Conservation (phyloP, 2,888 invertebrate species). For the Hipparchia semele region DNA sequence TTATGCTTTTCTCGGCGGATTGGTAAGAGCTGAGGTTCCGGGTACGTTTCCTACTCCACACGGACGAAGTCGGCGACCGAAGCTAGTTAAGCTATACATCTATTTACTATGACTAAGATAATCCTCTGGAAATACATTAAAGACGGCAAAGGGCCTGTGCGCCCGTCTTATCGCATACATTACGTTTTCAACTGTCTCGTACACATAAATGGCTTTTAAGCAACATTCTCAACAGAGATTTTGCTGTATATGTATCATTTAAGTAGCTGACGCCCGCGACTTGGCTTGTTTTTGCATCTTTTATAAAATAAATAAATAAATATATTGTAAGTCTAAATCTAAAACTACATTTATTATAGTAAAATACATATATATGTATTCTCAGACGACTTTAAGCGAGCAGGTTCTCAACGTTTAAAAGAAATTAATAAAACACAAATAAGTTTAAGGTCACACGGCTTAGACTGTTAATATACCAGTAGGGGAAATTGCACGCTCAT, state of each 20-base stretch:
- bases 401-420: too few relatives aligned
- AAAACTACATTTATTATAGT: not conserved
- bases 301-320: too few relatives aligned
- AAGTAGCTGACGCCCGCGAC: not conserved
- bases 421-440: not conserved
- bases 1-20: too few relatives aligned
- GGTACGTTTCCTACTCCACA: too few relatives aligned
- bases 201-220: slow-evolving; percentile 9
- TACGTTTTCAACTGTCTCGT: slow-evolving; percentile 1
- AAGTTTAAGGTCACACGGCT: not conserved
- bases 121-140: slow-evolving; percentile 6
- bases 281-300: not conserved
- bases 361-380: not conserved
- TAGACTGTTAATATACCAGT: not conserved
- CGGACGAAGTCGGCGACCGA: too few relatives aligned
- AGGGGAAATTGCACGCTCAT: not conserved
- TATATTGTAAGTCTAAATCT: too few relatives aligned
- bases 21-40: too few relatives aligned
- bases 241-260: not conserved
- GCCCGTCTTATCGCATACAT: slow-evolving; percentile 14
- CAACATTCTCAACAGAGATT: slow-evolving; percentile 1
- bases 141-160: slow-evolving; percentile 5
- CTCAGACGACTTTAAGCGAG: too few relatives aligned
- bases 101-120: not conserved
- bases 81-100: not conserved